phyloP scores from a whole-genome alignment of 2,888 invertebrate species.

The Rotaria macrura region DNA sequence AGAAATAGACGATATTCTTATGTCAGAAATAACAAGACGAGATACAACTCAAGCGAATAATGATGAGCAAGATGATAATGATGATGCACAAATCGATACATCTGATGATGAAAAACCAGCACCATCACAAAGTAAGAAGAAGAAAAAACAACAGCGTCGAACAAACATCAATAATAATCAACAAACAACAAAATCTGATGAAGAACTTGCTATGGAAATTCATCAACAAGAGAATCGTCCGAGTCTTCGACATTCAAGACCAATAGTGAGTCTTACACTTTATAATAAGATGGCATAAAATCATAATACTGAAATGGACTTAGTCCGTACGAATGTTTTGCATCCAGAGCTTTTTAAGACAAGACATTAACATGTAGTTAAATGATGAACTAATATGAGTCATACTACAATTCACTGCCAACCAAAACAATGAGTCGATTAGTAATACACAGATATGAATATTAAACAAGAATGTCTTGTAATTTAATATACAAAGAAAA shows the following conservation, averaged over 20 bases:
- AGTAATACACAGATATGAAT: no score
- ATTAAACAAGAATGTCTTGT: no score
- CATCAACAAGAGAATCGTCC: conserved; percentile 13
- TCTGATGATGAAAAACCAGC: background rate
- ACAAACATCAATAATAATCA: background rate
- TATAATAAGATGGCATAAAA: no score
- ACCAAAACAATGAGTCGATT: no score
- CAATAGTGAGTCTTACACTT: background rate
- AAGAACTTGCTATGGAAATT: background rate
- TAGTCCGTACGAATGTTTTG: no score
- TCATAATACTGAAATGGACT: no score
- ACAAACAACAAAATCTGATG: background rate
- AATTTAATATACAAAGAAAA: no score
- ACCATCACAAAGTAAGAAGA: background rate
- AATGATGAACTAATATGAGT: no score
- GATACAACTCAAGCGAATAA: background rate
- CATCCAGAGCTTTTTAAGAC: no score
- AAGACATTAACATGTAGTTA: no score
- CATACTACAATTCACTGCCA: no score
- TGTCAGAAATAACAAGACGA: background rate
- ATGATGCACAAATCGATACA: background rate
- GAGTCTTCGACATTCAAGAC: conserved; percentile 10
- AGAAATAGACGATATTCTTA: conserved; percentile 22
- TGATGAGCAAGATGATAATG: background rate
- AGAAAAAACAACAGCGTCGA: background rate